phyloP scores from a whole-genome alignment of 2,888 invertebrate species.

The Nasonovia ribisnigri region DNA sequence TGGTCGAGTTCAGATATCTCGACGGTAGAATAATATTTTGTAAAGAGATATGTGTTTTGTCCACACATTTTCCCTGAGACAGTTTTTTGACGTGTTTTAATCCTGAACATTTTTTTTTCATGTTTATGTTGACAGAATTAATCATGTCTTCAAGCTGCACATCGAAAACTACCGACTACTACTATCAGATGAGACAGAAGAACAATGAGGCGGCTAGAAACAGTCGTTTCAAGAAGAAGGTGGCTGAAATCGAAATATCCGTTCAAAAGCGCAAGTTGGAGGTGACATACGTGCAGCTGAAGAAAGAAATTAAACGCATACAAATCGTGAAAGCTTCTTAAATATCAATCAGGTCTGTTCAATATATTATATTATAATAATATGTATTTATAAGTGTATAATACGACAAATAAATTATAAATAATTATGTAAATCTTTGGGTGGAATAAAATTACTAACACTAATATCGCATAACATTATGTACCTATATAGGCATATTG shows the following conservation, averaged over 20 bases:
- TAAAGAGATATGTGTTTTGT: neutral
- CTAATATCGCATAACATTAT: neutral
- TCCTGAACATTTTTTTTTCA: neutral
- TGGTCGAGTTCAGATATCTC: neutral
- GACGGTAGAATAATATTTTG: neutral
- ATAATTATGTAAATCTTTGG: neutral
- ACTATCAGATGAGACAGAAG: constrained; percentile 60
- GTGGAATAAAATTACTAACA: neutral
- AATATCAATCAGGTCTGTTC: neutral
- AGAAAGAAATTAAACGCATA: constrained; percentile 59
- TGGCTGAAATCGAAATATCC: constrained; percentile 57
- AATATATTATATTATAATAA: neutral
- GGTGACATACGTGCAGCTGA: constrained; percentile 50
- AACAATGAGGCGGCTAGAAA: constrained; percentile 61
- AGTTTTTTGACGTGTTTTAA: neutral
- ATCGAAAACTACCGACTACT: constrained; percentile 41
- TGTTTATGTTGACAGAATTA: neutral
- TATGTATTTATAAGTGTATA: neutral
- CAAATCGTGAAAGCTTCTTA: constrained; percentile 29
- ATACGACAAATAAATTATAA: neutral
- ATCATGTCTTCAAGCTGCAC: constrained; percentile 27
- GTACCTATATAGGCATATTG: neutral
- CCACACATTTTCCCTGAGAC: neutral
- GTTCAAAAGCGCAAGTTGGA: constrained; percentile 57
- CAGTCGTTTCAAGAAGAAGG: constrained; percentile 64